phyloP scores from a whole-genome alignment of 1,140 invertebrate genomes.

The Lepidurus couesii region DNA sequence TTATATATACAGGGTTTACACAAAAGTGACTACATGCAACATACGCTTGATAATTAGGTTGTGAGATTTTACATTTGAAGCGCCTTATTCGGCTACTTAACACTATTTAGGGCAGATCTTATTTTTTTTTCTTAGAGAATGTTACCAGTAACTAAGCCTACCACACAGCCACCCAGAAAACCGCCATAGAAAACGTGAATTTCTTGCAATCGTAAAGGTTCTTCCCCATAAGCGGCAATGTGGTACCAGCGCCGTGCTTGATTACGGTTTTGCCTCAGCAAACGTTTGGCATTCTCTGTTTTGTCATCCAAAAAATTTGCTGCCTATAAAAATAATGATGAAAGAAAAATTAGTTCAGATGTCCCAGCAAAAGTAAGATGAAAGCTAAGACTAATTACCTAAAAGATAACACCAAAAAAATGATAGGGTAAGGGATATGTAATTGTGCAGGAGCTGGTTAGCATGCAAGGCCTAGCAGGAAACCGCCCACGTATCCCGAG shows the following conservation, averaged over 20 bases:
- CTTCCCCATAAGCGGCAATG: slow-evolving; percentile 56
- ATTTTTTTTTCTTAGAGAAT: slow-evolving; percentile 30
- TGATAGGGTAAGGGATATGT: neutral
- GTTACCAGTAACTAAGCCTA: slow-evolving; percentile 51
- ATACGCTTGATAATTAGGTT: neutral
- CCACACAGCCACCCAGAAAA: slow-evolving; percentile 63
- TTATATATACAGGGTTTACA: too few species aligned
- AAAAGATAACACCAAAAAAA: slow-evolving; percentile 5
- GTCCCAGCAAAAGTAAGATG: too few species aligned
- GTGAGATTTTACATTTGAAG: neutral
- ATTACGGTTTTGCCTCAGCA: slow-evolving; percentile 59
- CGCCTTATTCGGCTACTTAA: neutral
- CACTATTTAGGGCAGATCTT: neutral
- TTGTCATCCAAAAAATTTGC: slow-evolving; percentile 70
- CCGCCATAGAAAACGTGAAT: slow-evolving; percentile 67
- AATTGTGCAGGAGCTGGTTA: slow-evolving; percentile 20
- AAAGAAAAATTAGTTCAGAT: neutral
- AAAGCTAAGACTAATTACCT: neutral
- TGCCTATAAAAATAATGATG: slow-evolving; percentile 53
- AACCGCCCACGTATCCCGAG: slow-evolving; percentile 76
- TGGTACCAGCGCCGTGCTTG: slow-evolving; percentile 67
- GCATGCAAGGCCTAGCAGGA: slow-evolving; percentile 71
- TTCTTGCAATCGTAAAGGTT: slow-evolving; percentile 58
- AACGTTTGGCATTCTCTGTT: slow-evolving; percentile 65
- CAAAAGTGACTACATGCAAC: too few species aligned